Percentiles rank a stretch among this genome's conserved stretches.
These are phyloP conservation scores for Drosophila fungiperda DNA, from an alignment of 2,888 invertebrate genomes.

Conservation along the genomic window DNA sequence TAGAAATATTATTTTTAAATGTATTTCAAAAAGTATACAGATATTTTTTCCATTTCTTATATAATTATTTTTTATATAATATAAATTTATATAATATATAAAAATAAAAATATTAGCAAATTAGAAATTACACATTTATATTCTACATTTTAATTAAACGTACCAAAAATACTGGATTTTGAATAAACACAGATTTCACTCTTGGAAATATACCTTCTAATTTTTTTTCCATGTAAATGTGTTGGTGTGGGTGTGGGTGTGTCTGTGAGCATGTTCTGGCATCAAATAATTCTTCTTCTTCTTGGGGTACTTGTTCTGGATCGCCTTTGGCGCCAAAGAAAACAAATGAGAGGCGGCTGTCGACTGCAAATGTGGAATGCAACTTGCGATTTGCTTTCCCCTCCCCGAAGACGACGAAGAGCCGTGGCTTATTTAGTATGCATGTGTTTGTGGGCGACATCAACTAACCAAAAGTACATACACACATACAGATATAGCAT, in stretches of 20 bases:
- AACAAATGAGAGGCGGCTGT: conserved; percentile 78
- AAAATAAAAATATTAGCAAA: background rate
- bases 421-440: conserved; percentile 75
- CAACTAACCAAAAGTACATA: conserved; percentile 65
- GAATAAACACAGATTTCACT: background rate
- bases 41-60: too few species aligned
- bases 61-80: too few species aligned
- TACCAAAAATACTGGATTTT: background rate
- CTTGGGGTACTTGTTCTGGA: conserved; percentile 17
- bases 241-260: conserved; percentile 34
- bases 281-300: conserved; percentile 16
- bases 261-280: conserved; percentile 42
- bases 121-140: background rate
- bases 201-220: background rate
- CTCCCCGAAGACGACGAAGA: background rate
- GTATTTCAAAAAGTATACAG: too few species aligned
- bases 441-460: conserved; percentile 75
- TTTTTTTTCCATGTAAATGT: background rate
- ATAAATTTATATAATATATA: background rate
- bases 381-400: conserved; percentile 27
- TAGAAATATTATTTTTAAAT: background rate
- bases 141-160: background rate
- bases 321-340: conserved; percentile 71
- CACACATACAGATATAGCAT: conserved; percentile 18
- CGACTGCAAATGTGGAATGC: conserved; percentile 70